Conservation (phyloP, 2,113 vertebrate genomes). For the Mastomys coucha region DNA sequence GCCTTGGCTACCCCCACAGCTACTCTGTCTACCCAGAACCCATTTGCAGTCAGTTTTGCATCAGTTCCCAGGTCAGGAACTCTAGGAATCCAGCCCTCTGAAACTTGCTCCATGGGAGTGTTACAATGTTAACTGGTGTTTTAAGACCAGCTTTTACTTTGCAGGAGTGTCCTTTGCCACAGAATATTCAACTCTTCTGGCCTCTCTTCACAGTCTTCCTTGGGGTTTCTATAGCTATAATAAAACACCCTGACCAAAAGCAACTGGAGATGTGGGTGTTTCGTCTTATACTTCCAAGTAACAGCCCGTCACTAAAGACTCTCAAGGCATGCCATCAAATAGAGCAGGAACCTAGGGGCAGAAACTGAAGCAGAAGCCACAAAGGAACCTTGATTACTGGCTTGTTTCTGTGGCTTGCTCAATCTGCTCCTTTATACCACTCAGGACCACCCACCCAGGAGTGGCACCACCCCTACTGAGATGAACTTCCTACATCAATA, state of each 20-base stretch:
- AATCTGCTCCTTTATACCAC: neutral
- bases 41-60: neutral
- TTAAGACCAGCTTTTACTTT: neutral
- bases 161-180: neutral
- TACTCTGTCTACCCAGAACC: neutral
- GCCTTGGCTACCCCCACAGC: neutral
- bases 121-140: rapidly evolving
- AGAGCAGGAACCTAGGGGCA: neutral
- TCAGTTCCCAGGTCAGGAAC: neutral
- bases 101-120: neutral
- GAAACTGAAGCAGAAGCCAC: neutral
- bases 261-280: neutral
- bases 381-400: neutral
- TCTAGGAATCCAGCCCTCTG: neutral
- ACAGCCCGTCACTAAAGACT: neutral
- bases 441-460: neutral
- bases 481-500: neutral
- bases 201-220: neutral
- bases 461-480: neutral
- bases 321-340: neutral
- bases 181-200: neutral
- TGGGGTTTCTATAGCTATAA: neutral
- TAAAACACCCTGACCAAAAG: neutral
- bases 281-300: neutral
- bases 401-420: neutral